Base-by-base conservation (phyloP, 2,113 vertebrate genomes). In the Calyptomena viridis region DNA sequence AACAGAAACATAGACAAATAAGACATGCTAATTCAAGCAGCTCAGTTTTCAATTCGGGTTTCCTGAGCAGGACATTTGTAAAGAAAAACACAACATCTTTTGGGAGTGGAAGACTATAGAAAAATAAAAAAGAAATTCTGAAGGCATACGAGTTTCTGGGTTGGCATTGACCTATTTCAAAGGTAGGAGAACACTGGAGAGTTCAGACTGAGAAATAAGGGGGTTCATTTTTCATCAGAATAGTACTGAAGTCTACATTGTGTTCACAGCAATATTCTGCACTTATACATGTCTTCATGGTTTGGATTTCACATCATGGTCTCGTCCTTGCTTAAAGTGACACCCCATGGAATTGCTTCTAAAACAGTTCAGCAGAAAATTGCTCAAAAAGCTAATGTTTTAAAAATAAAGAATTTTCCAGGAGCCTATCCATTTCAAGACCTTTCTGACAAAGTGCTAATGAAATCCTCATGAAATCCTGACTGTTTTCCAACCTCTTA, bases 11-110 rank as follows among this genome's bases (percentile, higher is more conserved):
- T 0, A 78, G 78, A 84, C 30, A 59, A 79, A 69, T 62, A 85
- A 63, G 64, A 81, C 33, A 67, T n/a, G 40, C 35, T 90, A 92
- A 95, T 84, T 76, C 85, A 87, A 75, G 62, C 56, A 81, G 55
- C 37, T 91, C 73, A 69, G 47, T 74, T 93, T 93, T 90, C 87
- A 91, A 79, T 74, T 56, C 75, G 84, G 47, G 46, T 88, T 92
- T 87, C 49, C 77, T 46, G 84, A 89, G 40, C 47, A 79, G 37
- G 25, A 67, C 35, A 24, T 81, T 69, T 49, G 35, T 62, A 79
- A 91, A 76, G 69, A 72, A 92, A 86, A 92, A 12, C 13, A 50
- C 11, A 56, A 15, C 9, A 22, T 78, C 22, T 89, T 89, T 75
- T 67, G 39, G 55, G 17, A 88, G n/a, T 24, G n/a, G 30, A 80